Percentiles rank a stretch among this genome's conserved stretches.
Evolutionary conservation across 2,888 invertebrate genomes (phyloP).

Genomic region (Disparrhopalites patrizii): DNA sequence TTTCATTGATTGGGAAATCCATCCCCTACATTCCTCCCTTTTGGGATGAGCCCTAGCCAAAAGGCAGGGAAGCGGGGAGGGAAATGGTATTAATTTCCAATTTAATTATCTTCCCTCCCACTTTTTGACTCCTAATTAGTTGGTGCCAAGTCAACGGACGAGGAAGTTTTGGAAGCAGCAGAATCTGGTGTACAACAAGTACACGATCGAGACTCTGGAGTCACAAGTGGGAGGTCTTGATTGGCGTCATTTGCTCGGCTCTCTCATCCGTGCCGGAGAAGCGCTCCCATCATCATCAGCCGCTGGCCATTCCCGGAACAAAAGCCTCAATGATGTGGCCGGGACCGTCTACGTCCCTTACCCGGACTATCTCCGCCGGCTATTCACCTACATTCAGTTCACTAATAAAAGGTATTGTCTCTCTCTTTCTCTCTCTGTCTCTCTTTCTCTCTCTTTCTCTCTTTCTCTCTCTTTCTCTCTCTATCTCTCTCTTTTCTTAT

Average conservation of each 20-base stretch:
- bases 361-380: constrained; percentile 50
- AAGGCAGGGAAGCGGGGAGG: too few relatives aligned
- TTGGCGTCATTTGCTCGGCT: constrained; percentile 40
- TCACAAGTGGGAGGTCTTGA: constrained; percentile 53
- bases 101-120: too few relatives aligned
- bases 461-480: neutral
- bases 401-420: constrained; percentile 42
- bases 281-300: constrained; percentile 4
- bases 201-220: constrained; percentile 54
- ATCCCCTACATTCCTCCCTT: too few relatives aligned
- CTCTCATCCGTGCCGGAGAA: constrained; percentile 10
- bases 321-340: constrained; percentile 40
- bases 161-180: constrained; percentile 49
- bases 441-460: neutral
- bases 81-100: too few relatives aligned
- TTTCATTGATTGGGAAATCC: too few relatives aligned
- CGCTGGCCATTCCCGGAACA: constrained; percentile 28
- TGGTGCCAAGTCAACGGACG: constrained; percentile 44
- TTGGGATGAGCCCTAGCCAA: too few relatives aligned
- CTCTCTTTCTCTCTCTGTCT: too few relatives aligned
- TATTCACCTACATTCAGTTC: constrained; percentile 48
- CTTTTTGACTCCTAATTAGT: constrained; percentile 32
- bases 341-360: constrained; percentile 50
- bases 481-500: neutral
- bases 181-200: constrained; percentile 52